Base-by-base conservation (phyloP, 2,797 vertebrate species). In the Sylvilagus floridanus region DNA sequence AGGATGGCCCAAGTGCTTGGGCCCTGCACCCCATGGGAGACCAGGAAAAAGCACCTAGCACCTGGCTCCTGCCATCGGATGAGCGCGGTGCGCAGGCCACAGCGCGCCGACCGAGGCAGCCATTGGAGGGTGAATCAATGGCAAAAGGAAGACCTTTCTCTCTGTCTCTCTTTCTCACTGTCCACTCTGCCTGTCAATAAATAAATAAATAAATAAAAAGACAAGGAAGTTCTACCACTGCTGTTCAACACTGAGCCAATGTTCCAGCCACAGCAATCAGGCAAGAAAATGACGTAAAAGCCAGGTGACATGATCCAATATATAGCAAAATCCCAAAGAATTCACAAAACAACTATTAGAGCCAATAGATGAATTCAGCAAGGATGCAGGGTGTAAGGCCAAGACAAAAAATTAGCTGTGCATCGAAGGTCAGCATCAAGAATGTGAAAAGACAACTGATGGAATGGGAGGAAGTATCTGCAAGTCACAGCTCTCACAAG, bases 281-380 rank as follows among this genome's bases (percentile, higher is more conserved):
- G 63, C 32, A 82, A 78, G 54, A 71, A 79, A 71, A 57, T 66
- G 71, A 73, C 32, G 21, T 7, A 42, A 9, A 69, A 78, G 37
- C 47, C 79, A 85, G 26, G 84, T 24, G 72, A 89, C 26, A 21
- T 32, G 42, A 63, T 19, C 66, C 11, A 47, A 79, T 26, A 62
- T 11, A 66, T 0, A 28, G 26, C 42, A 93, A 69, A 66, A 83
- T 24, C 12, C 47, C 42, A n/a, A 57, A 84, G 35, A 87, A 30
- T 52, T 8, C 12, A 47, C 28, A 65, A 65, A 21, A 57, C 54
- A 21, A 87, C 19, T 78, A 73, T 26, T n/a, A 88, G 22, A 60
- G 75, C 37, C 76, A 85, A 72, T 83, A 62, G 37, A 66, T 24
- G 69, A 91, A 72, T 32, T 93, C 50, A 77, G 50, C 68, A 72